Base-by-base conservation (phyloP, 2,888 invertebrate genomes). In the Chrysina gloriosa region DNA sequence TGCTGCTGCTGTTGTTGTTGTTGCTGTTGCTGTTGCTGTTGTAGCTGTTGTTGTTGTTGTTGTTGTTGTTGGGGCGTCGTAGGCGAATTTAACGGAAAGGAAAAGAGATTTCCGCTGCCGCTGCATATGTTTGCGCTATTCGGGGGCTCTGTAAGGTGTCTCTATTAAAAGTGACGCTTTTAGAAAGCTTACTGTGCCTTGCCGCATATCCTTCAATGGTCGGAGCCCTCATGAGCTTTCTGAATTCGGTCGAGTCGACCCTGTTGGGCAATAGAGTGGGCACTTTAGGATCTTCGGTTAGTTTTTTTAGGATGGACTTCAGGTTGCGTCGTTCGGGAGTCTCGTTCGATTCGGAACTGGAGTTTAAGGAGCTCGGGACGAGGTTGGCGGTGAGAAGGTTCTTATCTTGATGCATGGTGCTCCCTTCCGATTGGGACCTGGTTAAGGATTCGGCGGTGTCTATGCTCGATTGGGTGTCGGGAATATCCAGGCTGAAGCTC, bases 181-280 rank as follows among this genome's bases (percentile, higher is more conserved):
- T 95, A 61, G 93, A 88, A 81, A 95, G 89, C 83, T 95, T 95
- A 72, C 92, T 92, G 84, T 94, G 94, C 79, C 95, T 87, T 61
- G 93, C 94, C 68, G 93, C 94, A 84, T 94, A 95, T 69, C 95
- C 95, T 86, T 94, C 94, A 75, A 95, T 85, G 69, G 94, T 95
- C 70, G 93, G 95, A 25, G 94, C 94, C 78, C 91, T 86, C 84
- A 93, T 89, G 70, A 95, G 84, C 78, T 88, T 90, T 75, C 86
- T 88, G 65, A 92, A 84, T 78, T 92, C 91, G 69, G 85, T 84
- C 3, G 84, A 88, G 74, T 82, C 82, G 27, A 78, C 72, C 63
- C 77, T 79, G 39, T 80, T 78, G 3, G 81, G 78, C 76, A 76
- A 77, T 50, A 71, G 58, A 19, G 47, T 2, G 14, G 73, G 69